A percentile compares a stretch with the other conserved stretches of the same genome.
Conservation (phyloP, 2,888 invertebrate genomes). For the Pseudococcus longispinus region DNA sequence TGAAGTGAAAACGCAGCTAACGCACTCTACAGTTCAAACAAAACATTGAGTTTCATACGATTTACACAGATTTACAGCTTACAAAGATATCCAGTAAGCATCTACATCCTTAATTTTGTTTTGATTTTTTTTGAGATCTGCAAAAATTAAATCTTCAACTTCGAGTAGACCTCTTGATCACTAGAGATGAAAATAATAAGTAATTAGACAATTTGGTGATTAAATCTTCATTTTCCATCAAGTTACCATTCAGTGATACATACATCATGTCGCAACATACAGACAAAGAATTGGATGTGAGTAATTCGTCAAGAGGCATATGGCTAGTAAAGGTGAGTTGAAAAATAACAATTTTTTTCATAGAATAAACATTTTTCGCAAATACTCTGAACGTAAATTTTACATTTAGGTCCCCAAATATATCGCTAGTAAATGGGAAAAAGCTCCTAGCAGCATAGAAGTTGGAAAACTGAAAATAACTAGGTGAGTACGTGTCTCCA, state of each 20-base stretch:
- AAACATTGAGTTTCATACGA: too few species aligned
- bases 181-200: too few species aligned
- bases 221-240: too few species aligned
- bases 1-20: too few species aligned
- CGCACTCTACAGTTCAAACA: too few species aligned
- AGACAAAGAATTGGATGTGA: conserved; percentile 72
- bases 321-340: conserved; percentile 87
- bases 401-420: conserved; percentile 80
- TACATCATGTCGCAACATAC: background rate
- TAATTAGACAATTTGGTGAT: too few species aligned
- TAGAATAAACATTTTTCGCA: background rate
- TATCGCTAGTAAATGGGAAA: conserved; percentile 93
- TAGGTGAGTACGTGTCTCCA: conserved; percentile 65
- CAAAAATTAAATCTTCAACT: too few species aligned
- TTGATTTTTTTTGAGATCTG: too few species aligned
- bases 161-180: too few species aligned
- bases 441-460: conserved; percentile 87
- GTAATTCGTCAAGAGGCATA: conserved; percentile 88
- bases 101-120: too few species aligned
- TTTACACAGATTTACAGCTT: too few species aligned
- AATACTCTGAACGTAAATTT: background rate
- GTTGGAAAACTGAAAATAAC: conserved; percentile 91
- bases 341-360: background rate
- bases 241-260: background rate
- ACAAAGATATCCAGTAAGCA: too few species aligned